Base-by-base conservation (phyloP, 2,113 vertebrate species). In the Colistium nudipinnis region DNA sequence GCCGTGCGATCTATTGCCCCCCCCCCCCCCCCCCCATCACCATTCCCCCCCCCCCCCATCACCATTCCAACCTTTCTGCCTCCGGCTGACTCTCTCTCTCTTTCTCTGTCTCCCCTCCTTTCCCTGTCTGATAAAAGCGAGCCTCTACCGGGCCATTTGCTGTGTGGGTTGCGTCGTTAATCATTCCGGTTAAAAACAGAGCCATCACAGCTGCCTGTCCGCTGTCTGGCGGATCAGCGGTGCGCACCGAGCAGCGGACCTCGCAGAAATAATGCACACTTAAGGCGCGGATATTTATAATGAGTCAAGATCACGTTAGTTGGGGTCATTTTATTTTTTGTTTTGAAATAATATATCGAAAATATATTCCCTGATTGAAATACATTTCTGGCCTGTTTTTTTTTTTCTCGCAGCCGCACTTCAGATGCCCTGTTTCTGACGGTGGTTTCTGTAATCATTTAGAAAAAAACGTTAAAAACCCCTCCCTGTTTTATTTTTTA, bases 131-230 rank as follows among this genome's bases (percentile, higher is more conserved):
- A 83, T 85, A 86, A 82, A 78, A 65, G 73, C 79, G 64, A 54
- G 69, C 81, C 83, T 90, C 64, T 78, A 71, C 74, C 65, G 73
- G 86, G 59, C 86, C 85, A 89, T 91, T 90, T 90, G 84, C 88
- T 78, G 80, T 67, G 77, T 56, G 76, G 60, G 72, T 78, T 84
- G 55, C 57, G 82, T 89, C 87, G 86, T 93, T 91, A 90, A 92
- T 92, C 90, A 90, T 82, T 66, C 71, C 72, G 83, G 83, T 92
- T 90, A 87, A 91, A 89, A 91, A 91, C 83, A 88, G 90, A 90
- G 89, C 88, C 86, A 89, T 92, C 89, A 89, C 84, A 79, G 80
- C 85, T 80, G 88, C 80, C 88, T 80, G 87, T 75, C n/a, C 76
- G 70, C 84, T 83, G 87, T 87, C 88, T 70, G 70, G 71, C 49